phyloP scores from a whole-genome alignment of 2,113 vertebrate species.

The Nipponia nippon region DNA sequence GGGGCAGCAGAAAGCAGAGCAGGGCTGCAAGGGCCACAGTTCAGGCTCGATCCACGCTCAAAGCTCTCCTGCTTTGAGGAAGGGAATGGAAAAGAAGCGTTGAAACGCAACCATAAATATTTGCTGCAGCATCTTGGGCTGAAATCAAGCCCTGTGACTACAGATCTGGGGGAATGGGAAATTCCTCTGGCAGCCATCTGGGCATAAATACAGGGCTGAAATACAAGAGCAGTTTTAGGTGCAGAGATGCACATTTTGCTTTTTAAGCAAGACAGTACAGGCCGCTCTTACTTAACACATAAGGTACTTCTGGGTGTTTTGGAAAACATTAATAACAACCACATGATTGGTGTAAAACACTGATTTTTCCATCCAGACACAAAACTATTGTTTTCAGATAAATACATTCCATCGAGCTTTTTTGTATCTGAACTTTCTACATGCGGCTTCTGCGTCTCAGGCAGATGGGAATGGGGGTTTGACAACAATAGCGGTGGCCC shows the following conservation, averaged over 20 bases:
- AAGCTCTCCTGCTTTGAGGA: not conserved
- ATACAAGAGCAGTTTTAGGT: not conserved
- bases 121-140: not conserved
- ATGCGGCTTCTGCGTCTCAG: not conserved
- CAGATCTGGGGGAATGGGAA: not conserved
- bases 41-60: rapidly evolving
- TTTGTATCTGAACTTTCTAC: not conserved
- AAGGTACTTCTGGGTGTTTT: conserved; percentile 52
- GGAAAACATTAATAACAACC: conserved; percentile 54
- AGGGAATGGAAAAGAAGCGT: not conserved
- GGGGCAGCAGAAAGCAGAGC: not conserved
- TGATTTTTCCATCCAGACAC: conserved; percentile 44
- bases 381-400: conserved; percentile 45
- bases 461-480: not conserved
- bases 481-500: not conserved
- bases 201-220: not conserved
- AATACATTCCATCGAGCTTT: not conserved
- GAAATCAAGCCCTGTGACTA: not conserved
- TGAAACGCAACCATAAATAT: not conserved
- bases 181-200: conserved; percentile 2
- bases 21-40: not conserved
- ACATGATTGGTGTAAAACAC: conserved; percentile 24
- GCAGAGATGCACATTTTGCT: not conserved
- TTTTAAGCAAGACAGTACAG: not conserved
- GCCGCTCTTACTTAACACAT: not conserved